phyloP scores from a whole-genome alignment of 2,113 vertebrate species.

The Chamaetylas fuelleborni region DNA sequence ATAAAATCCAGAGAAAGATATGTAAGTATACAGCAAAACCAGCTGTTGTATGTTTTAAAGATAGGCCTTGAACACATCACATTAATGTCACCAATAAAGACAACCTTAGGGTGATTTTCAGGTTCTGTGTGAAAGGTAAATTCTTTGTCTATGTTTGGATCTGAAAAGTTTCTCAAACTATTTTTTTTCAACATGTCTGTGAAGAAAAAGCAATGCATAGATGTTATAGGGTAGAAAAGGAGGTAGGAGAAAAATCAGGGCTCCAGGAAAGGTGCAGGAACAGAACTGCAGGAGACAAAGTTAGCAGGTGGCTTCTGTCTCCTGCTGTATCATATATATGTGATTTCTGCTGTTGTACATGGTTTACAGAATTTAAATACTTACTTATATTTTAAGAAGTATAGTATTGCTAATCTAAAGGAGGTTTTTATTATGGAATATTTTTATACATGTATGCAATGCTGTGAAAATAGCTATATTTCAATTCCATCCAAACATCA shows the following conservation, averaged over 20 bases:
- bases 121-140: background rate
- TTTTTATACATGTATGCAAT: accelerated
- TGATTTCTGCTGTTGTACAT: background rate
- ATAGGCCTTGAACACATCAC: background rate
- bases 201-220: background rate
- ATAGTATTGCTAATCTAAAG: background rate
- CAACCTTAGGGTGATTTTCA: background rate
- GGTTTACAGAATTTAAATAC: background rate
- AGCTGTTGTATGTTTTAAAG: background rate
- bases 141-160: background rate
- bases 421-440: background rate
- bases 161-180: background rate
- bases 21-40: background rate
- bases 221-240: background rate
- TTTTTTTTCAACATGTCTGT: background rate
- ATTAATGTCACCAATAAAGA: background rate
- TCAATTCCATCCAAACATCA: background rate
- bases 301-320: background rate
- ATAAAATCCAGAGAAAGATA: background rate
- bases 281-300: background rate
- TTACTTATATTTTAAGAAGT: background rate
- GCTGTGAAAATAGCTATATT: background rate
- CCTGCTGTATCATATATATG: background rate
- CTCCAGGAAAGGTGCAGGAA: background rate
- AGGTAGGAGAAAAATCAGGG: background rate